Conservation (phyloP, 2,888 invertebrate species). For the Unio pictorum region DNA sequence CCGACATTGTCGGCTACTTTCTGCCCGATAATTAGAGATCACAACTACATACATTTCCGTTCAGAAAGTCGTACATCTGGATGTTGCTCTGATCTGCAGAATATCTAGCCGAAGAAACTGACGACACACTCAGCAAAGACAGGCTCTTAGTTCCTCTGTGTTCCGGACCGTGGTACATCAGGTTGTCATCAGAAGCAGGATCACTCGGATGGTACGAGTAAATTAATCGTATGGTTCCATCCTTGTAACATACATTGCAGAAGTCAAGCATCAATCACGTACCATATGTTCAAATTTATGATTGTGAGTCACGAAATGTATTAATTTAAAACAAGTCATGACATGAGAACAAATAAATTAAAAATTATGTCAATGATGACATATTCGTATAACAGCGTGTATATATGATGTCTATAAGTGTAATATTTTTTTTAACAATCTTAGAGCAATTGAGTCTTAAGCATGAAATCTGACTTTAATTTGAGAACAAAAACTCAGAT, state of each 20-base stretch:
- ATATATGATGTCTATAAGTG: too few species aligned
- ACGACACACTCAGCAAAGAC: conserved; percentile 22
- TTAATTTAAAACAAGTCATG: too few species aligned
- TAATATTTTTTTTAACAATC: too few species aligned
- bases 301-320: too few species aligned
- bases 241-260: conserved; percentile 20
- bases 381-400: too few species aligned
- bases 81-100: conserved; percentile 18
- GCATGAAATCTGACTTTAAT: too few species aligned
- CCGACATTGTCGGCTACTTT: conserved; percentile 27
- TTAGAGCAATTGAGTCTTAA: too few species aligned
- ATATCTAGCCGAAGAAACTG: neutral
- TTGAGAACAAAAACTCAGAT: too few species aligned
- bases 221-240: conserved; percentile 41
- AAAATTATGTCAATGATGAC: too few species aligned
- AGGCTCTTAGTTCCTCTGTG: conserved; percentile 42
- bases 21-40: conserved; percentile 32
- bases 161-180: conserved; percentile 38
- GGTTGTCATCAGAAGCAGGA: conserved; percentile 25
- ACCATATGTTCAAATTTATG: too few species aligned
- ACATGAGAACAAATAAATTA: too few species aligned
- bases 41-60: conserved; percentile 34
- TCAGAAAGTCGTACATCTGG: conserved; percentile 31
- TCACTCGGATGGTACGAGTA: conserved; percentile 43
- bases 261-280: too few species aligned